phyloP scores from a whole-genome alignment of 1,140 invertebrate species.

The Chlorops oryzae region DNA sequence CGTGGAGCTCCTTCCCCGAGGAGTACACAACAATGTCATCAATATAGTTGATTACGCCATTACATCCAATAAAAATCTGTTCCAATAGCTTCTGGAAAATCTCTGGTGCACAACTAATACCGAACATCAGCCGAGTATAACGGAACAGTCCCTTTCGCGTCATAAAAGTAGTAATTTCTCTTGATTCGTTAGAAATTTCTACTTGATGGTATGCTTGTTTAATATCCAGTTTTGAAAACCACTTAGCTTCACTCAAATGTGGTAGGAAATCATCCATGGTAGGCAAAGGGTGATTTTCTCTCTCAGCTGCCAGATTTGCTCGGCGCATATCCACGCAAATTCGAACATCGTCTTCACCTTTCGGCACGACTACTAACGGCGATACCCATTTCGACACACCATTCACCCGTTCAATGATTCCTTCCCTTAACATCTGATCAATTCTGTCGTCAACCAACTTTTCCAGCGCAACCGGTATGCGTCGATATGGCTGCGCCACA shows the following conservation, averaged over 20 bases:
- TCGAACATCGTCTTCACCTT: slow-evolving; percentile 34
- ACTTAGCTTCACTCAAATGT: slow-evolving; percentile 24
- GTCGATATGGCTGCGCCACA: slow-evolving; percentile 29
- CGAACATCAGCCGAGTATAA: slow-evolving; percentile 40
- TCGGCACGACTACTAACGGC: slow-evolving; percentile 37
- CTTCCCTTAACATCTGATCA: slow-evolving; percentile 8
- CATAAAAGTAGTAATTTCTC: slow-evolving; percentile 43
- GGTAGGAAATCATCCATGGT: slow-evolving; percentile 35
- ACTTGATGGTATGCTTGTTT: slow-evolving; percentile 31
- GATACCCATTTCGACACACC: slow-evolving; percentile 33
- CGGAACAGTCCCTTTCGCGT: slow-evolving; percentile 36
- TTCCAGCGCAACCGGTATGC: slow-evolving; percentile 23
- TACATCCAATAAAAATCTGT: slow-evolving; percentile 27
- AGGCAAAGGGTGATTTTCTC: slow-evolving; percentile 40
- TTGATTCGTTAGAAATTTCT: slow-evolving; percentile 19
- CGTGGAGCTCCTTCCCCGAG: slow-evolving; percentile 19
- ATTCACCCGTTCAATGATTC: slow-evolving; percentile 17
- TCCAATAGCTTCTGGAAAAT: slow-evolving; percentile 43
- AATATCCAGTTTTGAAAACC: slow-evolving; percentile 29
- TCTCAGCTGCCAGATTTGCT: slow-evolving; percentile 39
- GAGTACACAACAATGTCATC: slow-evolving; percentile 41
- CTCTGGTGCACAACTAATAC: slow-evolving; percentile 36
- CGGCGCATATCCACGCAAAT: slow-evolving; percentile 45
- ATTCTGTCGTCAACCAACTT: slow-evolving; percentile 13
- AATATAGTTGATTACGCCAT: slow-evolving; percentile 27